A percentile compares a stretch with the other conserved stretches of the same genome.
Evolutionary conservation across 2,888 invertebrate species (phyloP).

Genomic region (Ganaspis brasiliensis): DNA sequence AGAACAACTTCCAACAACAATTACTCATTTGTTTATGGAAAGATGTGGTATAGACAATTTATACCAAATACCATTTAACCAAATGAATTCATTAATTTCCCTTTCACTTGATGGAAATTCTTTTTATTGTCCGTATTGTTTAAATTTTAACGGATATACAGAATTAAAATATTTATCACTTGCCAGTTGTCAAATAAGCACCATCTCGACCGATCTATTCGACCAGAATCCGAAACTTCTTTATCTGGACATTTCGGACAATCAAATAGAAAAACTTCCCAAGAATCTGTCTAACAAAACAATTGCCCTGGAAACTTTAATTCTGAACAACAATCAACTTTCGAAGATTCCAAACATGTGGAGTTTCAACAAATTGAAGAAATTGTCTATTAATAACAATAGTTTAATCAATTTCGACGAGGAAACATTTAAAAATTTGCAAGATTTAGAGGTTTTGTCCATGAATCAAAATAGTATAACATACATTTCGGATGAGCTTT

Average conservation of each 20-base stretch:
- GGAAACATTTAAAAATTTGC: neutral
- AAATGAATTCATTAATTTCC: constrained; percentile 51
- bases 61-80: neutral
- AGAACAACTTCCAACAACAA: constrained; percentile 61
- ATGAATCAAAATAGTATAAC: neutral
- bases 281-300: neutral
- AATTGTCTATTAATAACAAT: neutral
- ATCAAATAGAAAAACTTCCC: neutral
- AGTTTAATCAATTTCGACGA: neutral
- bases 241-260: neutral
- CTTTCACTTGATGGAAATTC: constrained; percentile 68
- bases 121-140: constrained; percentile 48
- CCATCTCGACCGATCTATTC: neutral
- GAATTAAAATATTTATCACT: neutral
- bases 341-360: neutral
- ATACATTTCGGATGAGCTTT: neutral
- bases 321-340: neutral
- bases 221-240: neutral
- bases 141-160: neutral
- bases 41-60: constrained; percentile 58
- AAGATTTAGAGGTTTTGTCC: neutral
- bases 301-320: neutral
- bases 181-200: neutral
- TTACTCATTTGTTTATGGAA: constrained; percentile 69
- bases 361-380: neutral